phyloP scores from a whole-genome alignment of 92 coral and sea anemone genomes.

The Paramuricea clavata region DNA sequence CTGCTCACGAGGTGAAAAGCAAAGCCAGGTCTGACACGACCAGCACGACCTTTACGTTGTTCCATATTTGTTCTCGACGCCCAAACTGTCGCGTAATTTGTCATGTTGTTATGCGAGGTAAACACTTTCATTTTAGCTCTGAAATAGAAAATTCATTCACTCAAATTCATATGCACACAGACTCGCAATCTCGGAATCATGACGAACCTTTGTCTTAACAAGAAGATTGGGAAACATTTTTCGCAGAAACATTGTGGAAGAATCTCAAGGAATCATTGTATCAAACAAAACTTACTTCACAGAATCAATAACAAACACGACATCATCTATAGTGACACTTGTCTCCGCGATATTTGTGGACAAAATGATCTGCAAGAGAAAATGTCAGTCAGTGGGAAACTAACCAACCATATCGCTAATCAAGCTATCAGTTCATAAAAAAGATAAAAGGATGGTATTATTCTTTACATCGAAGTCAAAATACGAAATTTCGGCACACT shows the following conservation, averaged over 20 bases:
- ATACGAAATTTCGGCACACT: background rate
- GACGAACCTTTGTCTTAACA: too few relatives aligned
- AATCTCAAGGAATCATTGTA: background rate
- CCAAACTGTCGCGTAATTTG: conserved; percentile 99
- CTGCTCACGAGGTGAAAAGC: conserved; percentile 97
- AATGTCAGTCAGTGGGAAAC: background rate
- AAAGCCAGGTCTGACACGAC: conserved; percentile 97
- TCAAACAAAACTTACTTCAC: conserved; percentile 77
- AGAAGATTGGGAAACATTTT: too few relatives aligned
- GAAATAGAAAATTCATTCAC: background rate
- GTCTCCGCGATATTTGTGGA: conserved; percentile 99
- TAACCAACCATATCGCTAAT: background rate
- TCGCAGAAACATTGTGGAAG: too few relatives aligned
- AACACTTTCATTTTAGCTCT: conserved; percentile 98
- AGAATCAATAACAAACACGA: conserved; percentile 97
- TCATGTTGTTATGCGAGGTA: conserved; percentile 99
- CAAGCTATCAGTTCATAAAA: too few relatives aligned
- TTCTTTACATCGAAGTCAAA: too few relatives aligned
- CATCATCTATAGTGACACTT: conserved; percentile 97
- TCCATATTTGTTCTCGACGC: conserved; percentile 99
- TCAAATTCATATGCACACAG: background rate
- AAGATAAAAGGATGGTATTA: too few relatives aligned
- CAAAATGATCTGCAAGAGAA: conserved; percentile 79
- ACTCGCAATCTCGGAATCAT: too few relatives aligned
- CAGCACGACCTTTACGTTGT: conserved; percentile 97